Percentiles rank a stretch among this genome's conserved stretches.
These are phyloP conservation scores for Cettia cetti DNA, from an alignment of 2,113 vertebrate species.

Conservation along the genomic window DNA sequence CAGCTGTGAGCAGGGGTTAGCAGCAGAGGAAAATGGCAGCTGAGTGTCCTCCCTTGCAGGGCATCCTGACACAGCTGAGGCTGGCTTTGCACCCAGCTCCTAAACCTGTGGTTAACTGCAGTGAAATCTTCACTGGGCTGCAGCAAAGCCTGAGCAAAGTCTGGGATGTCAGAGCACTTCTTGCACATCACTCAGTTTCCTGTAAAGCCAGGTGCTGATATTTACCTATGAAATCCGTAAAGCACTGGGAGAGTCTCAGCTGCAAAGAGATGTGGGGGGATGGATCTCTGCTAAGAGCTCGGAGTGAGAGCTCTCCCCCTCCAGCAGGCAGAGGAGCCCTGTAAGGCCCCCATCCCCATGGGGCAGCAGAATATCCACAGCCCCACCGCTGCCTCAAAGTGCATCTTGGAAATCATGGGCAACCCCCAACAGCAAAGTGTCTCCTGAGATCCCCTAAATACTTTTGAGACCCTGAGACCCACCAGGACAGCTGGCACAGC, in stretches of 20 bases:
- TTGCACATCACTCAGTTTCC: background rate
- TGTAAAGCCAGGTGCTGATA: background rate
- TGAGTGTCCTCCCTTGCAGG: background rate
- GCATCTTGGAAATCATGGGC: background rate
- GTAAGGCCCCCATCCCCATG: rapidly evolving
- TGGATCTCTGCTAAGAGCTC: background rate
- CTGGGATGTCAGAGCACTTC: background rate
- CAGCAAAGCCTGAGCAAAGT: background rate
- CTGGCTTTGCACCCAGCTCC: background rate
- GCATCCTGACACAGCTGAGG: background rate
- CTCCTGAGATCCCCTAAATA: background rate
- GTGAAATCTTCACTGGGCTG: background rate
- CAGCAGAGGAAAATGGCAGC: background rate
- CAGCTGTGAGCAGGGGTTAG: background rate
- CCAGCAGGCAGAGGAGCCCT: background rate
- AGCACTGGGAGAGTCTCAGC: background rate
- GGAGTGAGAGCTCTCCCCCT: background rate
- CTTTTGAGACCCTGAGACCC: background rate
- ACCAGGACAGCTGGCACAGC: background rate
- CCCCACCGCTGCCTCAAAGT: background rate
- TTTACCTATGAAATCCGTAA: background rate
- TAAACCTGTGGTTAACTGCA: background rate
- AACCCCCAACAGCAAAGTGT: background rate
- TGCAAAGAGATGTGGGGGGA: background rate
- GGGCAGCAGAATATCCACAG: background rate